These are phyloP conservation scores for Gyrodactylus bullatarudis DNA, from an alignment of 1,140 invertebrate species.

Conservation along the genomic window DNA sequence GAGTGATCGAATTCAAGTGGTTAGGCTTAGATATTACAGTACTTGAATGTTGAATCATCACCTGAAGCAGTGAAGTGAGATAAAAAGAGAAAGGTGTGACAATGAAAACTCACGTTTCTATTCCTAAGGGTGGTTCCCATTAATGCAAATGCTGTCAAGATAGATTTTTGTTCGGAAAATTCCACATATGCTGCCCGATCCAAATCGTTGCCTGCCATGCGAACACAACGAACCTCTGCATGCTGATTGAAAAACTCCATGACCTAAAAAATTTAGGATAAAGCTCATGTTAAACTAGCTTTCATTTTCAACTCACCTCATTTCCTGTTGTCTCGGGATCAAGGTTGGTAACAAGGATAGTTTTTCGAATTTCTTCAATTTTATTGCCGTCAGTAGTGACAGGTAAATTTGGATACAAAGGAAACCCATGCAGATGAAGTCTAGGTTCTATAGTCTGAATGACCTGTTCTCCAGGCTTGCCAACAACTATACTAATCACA, in stretches of 20 bases:
- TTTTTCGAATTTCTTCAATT: conserved; percentile 76
- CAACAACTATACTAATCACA: conserved; percentile 7
- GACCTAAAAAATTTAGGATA: neutral
- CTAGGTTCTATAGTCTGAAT: conserved; percentile 65
- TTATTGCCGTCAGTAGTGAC: conserved; percentile 50
- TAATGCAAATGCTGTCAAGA: conserved; percentile 40
- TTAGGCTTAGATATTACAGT: conserved; percentile 50
- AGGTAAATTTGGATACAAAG: conserved; percentile 60
- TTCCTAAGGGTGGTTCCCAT: neutral
- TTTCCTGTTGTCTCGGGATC: conserved; percentile 25
- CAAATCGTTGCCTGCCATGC: conserved; percentile 50
- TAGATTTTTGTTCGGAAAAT: conserved; percentile 53
- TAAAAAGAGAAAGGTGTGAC: neutral
- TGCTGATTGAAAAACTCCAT: conserved; percentile 40
- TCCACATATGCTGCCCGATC: conserved; percentile 50
- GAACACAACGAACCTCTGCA: conserved; percentile 71
- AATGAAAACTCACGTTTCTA: neutral
- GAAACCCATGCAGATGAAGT: conserved; percentile 28
- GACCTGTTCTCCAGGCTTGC: conserved; percentile 24
- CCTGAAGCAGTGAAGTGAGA: conserved; percentile 12
- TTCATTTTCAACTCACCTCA: conserved; percentile 1
- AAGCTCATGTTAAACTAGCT: neutral
- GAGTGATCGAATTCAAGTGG: neutral
- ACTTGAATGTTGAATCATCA: conserved; percentile 45
- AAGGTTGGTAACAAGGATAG: conserved; percentile 42